Evolutionary conservation across 2,113 vertebrate species (phyloP).

Genomic region (Gyps fulvus): DNA sequence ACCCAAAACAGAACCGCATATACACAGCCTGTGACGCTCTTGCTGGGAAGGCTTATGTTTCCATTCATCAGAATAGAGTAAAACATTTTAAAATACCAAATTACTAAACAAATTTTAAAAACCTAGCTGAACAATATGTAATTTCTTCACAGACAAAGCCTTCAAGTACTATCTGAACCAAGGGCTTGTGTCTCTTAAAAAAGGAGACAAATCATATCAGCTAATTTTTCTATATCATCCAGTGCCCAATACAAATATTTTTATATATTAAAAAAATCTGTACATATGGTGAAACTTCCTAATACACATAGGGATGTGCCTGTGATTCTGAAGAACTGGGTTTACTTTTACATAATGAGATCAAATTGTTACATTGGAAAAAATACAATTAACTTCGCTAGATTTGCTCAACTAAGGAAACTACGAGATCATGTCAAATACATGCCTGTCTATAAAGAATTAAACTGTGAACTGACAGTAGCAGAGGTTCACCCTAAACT

Average conservation of each 20-base stretch:
- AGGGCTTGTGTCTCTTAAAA: neutral
- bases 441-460: neutral
- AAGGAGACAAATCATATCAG: neutral
- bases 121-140: neutral
- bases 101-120: neutral
- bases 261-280: neutral
- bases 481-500: neutral
- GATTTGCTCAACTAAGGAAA: neutral
- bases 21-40: neutral
- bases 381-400: neutral
- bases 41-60: neutral
- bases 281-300: neutral
- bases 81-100: neutral
- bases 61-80: neutral
- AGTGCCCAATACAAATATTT: neutral
- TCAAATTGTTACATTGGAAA: neutral
- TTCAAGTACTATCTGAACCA: neutral
- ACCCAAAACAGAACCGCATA: neutral
- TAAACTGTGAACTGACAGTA: neutral
- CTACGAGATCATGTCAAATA: neutral
- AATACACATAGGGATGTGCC: neutral
- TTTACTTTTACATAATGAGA: neutral
- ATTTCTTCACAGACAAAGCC: neutral
- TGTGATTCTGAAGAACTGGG: neutral
- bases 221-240: neutral